Conservation (phyloP, 1,140 invertebrate species). For the Gryon sp. region DNA sequence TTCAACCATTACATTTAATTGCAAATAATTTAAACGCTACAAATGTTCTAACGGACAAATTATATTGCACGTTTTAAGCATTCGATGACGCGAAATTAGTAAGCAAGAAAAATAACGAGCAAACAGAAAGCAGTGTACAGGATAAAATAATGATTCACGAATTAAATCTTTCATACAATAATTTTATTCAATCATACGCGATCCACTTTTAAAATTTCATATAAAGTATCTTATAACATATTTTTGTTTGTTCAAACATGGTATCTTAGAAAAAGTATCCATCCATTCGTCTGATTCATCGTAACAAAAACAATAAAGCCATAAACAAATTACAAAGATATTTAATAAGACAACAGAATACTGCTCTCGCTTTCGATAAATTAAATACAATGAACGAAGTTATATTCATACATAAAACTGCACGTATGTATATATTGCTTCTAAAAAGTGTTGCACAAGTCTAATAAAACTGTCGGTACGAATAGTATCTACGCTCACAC, state of each 20-base stretch:
- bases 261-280: conserved; percentile 19
- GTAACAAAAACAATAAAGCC: conserved; percentile 16
- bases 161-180: conserved; percentile 29
- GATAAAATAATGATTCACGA: not conserved
- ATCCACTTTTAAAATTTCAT: conserved; percentile 3
- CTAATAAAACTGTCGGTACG: conserved; percentile 46
- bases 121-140: not conserved
- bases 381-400: conserved; percentile 15
- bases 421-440: conserved; percentile 17
- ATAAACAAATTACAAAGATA: conserved; percentile 25
- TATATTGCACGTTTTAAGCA: conserved; percentile 18
- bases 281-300: not conserved
- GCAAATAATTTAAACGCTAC: conserved; percentile 46
- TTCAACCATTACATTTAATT: conserved; percentile 51
- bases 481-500: conserved; percentile 23
- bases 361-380: conserved; percentile 28
- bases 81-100: conserved; percentile 3
- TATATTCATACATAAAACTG: conserved; percentile 18
- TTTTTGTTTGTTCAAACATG: conserved; percentile 9
- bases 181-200: conserved; percentile 25
- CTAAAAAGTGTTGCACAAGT: conserved; percentile 31
- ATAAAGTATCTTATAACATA: no score
- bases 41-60: conserved; percentile 44
- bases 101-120: not conserved
- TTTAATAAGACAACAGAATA: conserved; percentile 45